Evolutionary conservation across 1,140 invertebrate species (phyloP).

Genomic region (Caerostris darwini): DNA sequence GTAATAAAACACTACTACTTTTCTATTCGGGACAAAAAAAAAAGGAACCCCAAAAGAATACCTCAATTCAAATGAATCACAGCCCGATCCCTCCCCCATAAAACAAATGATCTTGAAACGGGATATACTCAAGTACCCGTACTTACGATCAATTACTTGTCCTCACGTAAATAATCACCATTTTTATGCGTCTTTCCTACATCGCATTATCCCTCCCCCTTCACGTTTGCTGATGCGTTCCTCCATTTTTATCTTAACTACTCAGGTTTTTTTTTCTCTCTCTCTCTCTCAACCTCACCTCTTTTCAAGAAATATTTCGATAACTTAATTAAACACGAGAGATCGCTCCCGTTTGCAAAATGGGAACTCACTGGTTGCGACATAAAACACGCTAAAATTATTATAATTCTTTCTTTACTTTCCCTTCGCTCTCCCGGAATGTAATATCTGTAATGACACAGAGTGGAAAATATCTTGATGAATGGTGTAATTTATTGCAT

Average conservation of each 20-base stretch:
- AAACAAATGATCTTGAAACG: slow-evolving; percentile 64
- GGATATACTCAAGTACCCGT: slow-evolving; percentile 11
- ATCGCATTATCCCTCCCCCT: slow-evolving; percentile 18
- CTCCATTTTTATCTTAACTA: slow-evolving; percentile 13
- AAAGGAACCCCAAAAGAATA: neutral
- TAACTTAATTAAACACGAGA: slow-evolving; percentile 63
- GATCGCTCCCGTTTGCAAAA: slow-evolving; percentile 11
- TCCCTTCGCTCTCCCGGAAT: neutral
- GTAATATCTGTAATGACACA: slow-evolving; percentile 60
- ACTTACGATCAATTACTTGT: slow-evolving; percentile 27
- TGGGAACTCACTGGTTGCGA: neutral
- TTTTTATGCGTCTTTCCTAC: slow-evolving; percentile 37
- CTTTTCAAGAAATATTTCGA: slow-evolving; percentile 50
- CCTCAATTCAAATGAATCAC: slow-evolving; percentile 16
- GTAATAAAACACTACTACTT: slow-evolving; percentile 41
- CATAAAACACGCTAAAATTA: slow-evolving; percentile 37
- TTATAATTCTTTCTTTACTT: slow-evolving; percentile 46
- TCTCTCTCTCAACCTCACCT: neutral
- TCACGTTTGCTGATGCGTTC: neutral
- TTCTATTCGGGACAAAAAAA: neutral
- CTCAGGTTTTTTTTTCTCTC: neutral
- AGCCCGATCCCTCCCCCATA: neutral
- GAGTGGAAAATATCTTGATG: slow-evolving; percentile 57
- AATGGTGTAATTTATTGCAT: slow-evolving; percentile 56
- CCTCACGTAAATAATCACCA: slow-evolving; percentile 59